phyloP scores from a whole-genome alignment of 2,888 invertebrate species.

The Poecilobothrus nobilitatus region DNA sequence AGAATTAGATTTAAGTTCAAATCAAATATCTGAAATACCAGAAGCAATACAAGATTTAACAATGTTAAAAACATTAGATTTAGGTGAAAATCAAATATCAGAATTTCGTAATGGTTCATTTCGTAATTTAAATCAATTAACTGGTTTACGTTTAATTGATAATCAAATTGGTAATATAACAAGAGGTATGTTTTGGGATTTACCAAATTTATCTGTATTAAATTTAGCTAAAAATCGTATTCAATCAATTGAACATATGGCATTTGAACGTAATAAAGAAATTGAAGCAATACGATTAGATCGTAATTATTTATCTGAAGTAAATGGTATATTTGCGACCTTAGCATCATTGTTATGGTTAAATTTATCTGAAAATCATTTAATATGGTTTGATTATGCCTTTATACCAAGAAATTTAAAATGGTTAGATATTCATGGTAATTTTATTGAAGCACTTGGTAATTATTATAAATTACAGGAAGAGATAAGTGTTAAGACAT shows the following conservation, averaged over 20 bases:
- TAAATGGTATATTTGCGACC: conserved; percentile 82
- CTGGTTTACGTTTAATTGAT: conserved; percentile 78
- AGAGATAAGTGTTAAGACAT: conserved; percentile 69
- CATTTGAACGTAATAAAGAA: conserved; percentile 71
- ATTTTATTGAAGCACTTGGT: conserved; percentile 76
- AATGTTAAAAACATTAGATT: conserved; percentile 77
- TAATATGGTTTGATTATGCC: conserved; percentile 89
- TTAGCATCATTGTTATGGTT: conserved; percentile 77
- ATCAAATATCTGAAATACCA: conserved; percentile 72
- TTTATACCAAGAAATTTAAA: conserved; percentile 82
- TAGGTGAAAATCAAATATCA: conserved; percentile 85
- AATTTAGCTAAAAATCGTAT: conserved; percentile 87
- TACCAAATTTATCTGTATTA: conserved; percentile 73
- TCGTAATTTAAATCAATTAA: conserved; percentile 74
- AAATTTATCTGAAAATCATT: conserved; percentile 82
- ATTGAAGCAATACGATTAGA: conserved; percentile 81
- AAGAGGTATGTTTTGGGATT: conserved; percentile 77
- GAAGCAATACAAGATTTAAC: conserved; percentile 72
- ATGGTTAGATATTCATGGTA: conserved; percentile 85
- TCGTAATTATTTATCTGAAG: conserved; percentile 78
- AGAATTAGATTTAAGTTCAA: conserved; percentile 81
- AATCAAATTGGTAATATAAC: conserved; percentile 81
- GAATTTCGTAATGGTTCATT: conserved; percentile 77
- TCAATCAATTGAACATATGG: conserved; percentile 72
- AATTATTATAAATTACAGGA: conserved; percentile 82